These are phyloP conservation scores for Aphidius colemani DNA, from an alignment of 2,888 invertebrate genomes.

Conservation along the genomic window DNA sequence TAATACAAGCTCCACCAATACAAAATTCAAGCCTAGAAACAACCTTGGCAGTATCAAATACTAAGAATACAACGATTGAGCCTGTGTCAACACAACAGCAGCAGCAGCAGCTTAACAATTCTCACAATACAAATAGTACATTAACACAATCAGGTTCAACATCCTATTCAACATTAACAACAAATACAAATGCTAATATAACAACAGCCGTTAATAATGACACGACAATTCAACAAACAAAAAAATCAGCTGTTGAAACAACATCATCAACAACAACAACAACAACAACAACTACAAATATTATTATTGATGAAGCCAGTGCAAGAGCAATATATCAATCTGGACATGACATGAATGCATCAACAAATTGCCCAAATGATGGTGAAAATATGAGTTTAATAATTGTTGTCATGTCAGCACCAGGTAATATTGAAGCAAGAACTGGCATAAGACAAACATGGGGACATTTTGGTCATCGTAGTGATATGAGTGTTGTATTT, in stretches of 20 bases:
- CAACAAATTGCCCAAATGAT: constrained; percentile 52
- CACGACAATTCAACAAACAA: constrained; percentile 26
- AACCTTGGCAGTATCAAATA: neutral
- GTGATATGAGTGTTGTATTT: constrained; percentile 68
- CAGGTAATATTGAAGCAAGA: constrained; percentile 69
- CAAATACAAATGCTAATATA: constrained; percentile 31
- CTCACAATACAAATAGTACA: constrained; percentile 1
- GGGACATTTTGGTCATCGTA: constrained; percentile 72
- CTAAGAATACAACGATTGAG: constrained; percentile 40
- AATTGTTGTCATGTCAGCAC: constrained; percentile 72
- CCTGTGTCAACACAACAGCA: constrained; percentile 19
- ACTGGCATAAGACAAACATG: constrained; percentile 74
- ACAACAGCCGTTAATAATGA: constrained; percentile 28
- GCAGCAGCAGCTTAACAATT: neutral
- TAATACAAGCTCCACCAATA: constrained; percentile 31
- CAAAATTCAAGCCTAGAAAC: constrained; percentile 39
- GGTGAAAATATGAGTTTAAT: constrained; percentile 59
- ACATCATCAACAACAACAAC: constrained; percentile 43
- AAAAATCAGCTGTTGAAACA: constrained; percentile 10
- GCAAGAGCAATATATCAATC: constrained; percentile 50
- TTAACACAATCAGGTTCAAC: constrained; percentile 23
- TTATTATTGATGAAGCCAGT: constrained; percentile 57
- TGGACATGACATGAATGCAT: constrained; percentile 49
- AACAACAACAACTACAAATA: constrained; percentile 54
- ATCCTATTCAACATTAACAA: constrained; percentile 35